Evolutionary conservation across 2,113 vertebrate species (phyloP).

Genomic region (Oryctolagus cuniculus): mOryCun1.1 NC_091432.1:57567001-57567500

Average conservation of each 20-base stretch:
- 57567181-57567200: slow-evolving; percentile 89
- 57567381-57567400: slow-evolving; percentile 8
- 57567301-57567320: neutral
- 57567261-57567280: neutral
- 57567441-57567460: no score
- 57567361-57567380: neutral
- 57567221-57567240: neutral
- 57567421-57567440: no score
- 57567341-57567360: neutral
- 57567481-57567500: no score
- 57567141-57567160: slow-evolving; percentile 89
- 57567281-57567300: neutral
- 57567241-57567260: neutral
- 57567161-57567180: slow-evolving; percentile 89
- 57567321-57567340: neutral
- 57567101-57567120: slow-evolving; percentile 90
- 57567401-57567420: no score
- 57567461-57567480: no score
- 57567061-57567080: slow-evolving; percentile 86
- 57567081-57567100: slow-evolving; percentile 89
- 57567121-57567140: slow-evolving; percentile 89
- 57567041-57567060: slow-evolving; percentile 30
- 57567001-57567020: neutral
- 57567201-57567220: neutral
- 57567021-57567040: neutral